Conservation (phyloP, 2,113 vertebrate genomes). For the Indicator indicator region DNA sequence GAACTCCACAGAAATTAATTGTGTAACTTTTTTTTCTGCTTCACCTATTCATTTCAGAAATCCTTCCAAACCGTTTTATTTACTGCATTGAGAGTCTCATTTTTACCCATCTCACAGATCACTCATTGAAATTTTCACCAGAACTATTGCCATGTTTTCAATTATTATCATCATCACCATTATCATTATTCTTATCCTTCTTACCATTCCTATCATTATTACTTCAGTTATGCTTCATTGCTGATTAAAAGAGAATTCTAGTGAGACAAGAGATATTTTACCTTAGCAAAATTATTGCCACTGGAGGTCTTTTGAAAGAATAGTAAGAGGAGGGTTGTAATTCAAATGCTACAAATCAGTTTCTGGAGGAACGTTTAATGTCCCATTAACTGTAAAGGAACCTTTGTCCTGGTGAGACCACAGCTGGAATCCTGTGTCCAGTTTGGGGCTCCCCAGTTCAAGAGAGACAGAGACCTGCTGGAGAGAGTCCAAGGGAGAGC, state of each 20-base stretch:
- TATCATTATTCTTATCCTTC: no score
- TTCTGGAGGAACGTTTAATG: neutral
- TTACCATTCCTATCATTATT: neutral
- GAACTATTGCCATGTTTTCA: neutral
- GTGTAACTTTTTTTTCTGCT: neutral
- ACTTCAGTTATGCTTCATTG: neutral
- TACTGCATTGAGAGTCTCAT: neutral
- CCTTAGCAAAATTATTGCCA: neutral
- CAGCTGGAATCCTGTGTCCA: no score
- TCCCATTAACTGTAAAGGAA: neutral
- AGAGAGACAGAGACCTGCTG: no score
- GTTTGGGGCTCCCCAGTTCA: no score
- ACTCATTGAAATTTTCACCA: neutral
- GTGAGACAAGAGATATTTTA: neutral
- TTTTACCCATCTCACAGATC: neutral
- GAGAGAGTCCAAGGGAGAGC: no score
- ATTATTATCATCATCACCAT: no score
- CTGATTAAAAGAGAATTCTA: neutral
- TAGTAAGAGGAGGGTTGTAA: neutral
- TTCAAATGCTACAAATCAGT: neutral
- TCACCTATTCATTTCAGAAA: neutral
- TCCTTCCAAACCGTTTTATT: neutral
- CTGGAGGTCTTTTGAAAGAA: neutral
- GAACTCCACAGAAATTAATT: neutral
- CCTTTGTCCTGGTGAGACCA: neutral